Evolutionary conservation across 1,140 invertebrate species (phyloP), one percentile per base, ranked within the genome.

Genomic region (Anadara kagoshimensis): DNA sequence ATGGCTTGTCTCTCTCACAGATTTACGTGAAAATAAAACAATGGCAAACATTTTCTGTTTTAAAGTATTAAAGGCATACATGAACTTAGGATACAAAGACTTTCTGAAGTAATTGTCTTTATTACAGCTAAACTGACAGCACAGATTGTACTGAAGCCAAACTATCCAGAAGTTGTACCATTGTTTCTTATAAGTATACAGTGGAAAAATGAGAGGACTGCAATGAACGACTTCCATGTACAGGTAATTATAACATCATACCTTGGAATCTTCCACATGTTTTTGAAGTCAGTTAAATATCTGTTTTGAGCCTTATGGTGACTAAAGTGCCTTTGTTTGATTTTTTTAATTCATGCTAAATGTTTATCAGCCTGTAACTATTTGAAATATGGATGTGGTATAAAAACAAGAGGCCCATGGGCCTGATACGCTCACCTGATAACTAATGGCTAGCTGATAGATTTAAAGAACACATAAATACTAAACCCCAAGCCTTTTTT

Each of bases 151-250:
- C 91, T 97, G 24, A 93, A 93, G 56, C 93, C 94, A 76, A 93
- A 96, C 86, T 97, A 96, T 87, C 96, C 96, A 1, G 90, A 92
- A 69, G 91, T 92, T 57, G 91, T 93, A 18, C 94, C 96, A 7
- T 84, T 96, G 51, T 95, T 97, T 89, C 91, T 92, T 49, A 85
- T 97, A 5, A 83, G 84, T 54, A 67, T 90, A 36, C 69, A 90
- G 75, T 94, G 93, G 92, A 93, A 94, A 83, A 93, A 92, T 10
- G 91, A 92, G 26, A 91, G 93, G 66, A 92, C 93, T 83, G 89
- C 92, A 2, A 85, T 88, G 29, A 93, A 92, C 66, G 93, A 92
- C 87, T 91, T 93, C 77, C 92, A 94, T 67, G 92, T 95, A 36
- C 91, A 94, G 88, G 94, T 93, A 88, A 83, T 76, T 80, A 36